Conservation (phyloP, 64 coral and sea anemone species). For the Montipora foliosa region DNA sequence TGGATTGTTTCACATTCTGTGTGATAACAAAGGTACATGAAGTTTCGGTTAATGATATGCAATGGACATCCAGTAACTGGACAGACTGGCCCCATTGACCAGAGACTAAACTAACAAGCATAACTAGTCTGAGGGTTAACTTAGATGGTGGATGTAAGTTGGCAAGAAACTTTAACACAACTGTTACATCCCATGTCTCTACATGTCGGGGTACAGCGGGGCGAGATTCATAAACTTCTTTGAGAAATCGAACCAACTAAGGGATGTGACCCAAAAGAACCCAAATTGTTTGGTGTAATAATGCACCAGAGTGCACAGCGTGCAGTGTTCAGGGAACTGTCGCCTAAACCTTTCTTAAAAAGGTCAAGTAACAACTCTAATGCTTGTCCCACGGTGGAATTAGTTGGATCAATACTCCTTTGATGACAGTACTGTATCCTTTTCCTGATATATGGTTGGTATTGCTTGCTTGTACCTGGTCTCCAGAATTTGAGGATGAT, state of each 20-base stretch:
- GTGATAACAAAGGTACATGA: not conserved
- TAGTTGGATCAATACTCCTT: not conserved
- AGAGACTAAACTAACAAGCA: not conserved
- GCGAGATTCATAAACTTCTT: not conserved
- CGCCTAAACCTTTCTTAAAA: conserved; percentile 24
- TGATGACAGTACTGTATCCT: not conserved
- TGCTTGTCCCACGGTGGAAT: not conserved
- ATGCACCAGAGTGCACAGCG: conserved; percentile 18
- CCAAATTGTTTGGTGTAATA: not conserved
- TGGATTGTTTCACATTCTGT: conserved; percentile 24
- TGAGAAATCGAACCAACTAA: not conserved
- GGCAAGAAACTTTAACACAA: conserved; percentile 6
- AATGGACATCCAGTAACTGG: conserved; percentile 10
- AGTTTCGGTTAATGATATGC: conserved; percentile 7
- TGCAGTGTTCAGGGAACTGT: conserved; percentile 14
- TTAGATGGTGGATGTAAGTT: conserved; percentile 4
- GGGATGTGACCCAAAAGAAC: not conserved
- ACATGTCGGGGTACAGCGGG: not conserved
- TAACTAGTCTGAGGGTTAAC: not conserved
- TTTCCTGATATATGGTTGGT: not conserved
- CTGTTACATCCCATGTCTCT: not conserved
- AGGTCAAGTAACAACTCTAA: conserved; percentile 1
- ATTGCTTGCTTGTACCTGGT: not conserved
- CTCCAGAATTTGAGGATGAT: not conserved
- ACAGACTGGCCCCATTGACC: conserved; percentile 12